These are phyloP conservation scores for Eospalax fontanierii DNA, from an alignment of 2,797 vertebrate species.

Conservation along the genomic window DNA sequence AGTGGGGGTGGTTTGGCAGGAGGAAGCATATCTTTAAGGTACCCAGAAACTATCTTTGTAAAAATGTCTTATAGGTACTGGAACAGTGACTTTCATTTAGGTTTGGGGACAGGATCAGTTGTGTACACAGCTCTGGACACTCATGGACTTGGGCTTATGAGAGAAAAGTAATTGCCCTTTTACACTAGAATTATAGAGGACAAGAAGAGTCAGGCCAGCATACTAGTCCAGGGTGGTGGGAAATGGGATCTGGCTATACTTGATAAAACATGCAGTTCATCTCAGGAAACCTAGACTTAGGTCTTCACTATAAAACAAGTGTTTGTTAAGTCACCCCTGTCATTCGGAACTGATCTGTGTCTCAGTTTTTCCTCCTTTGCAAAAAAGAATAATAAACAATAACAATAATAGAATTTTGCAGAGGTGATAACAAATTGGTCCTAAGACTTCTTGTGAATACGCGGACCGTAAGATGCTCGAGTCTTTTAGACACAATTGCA, in stretches of 20 bases:
- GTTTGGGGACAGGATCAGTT: background rate
- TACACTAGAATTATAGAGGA: background rate
- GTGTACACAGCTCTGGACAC: background rate
- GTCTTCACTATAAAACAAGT: background rate
- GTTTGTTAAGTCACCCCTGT: background rate
- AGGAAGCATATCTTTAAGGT: background rate
- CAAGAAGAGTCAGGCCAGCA: background rate
- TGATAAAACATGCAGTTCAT: background rate
- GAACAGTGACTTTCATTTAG: background rate
- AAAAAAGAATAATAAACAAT: background rate
- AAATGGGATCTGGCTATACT: background rate
- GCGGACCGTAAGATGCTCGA: background rate
- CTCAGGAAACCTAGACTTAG: conserved; percentile 19
- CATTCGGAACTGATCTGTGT: background rate
- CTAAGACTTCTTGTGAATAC: background rate
- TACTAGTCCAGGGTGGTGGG: background rate
- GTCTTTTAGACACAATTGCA: background rate
- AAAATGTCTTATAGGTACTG: background rate
- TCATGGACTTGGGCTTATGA: too few relatives aligned
- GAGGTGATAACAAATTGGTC: background rate
- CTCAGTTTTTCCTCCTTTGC: conserved; percentile 42
- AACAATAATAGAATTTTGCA: background rate
- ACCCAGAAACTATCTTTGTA: background rate
- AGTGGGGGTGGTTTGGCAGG: background rate
- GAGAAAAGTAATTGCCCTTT: background rate